Evolutionary conservation across 2,888 invertebrate species (phyloP).

Genomic region (Tiliacea aurago): DNA sequence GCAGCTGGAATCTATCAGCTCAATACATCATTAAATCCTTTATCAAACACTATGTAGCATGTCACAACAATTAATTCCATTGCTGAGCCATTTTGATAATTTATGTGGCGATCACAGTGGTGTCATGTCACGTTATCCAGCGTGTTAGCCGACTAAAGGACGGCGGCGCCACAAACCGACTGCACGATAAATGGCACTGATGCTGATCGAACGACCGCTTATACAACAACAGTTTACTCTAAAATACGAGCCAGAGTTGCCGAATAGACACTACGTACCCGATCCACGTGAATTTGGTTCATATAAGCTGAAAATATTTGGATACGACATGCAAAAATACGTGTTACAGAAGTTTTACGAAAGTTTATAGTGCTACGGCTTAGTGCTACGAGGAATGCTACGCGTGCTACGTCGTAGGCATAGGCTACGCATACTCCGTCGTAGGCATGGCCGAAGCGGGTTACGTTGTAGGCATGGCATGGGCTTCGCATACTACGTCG

Average conservation of each 20-base stretch:
- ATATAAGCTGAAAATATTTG: conserved; percentile 8
- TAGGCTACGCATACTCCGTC: not conserved
- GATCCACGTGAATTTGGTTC: conserved; percentile 5
- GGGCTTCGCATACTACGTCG: too few relatives aligned
- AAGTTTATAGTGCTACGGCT: not conserved
- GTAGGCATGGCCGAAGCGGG: too few relatives aligned
- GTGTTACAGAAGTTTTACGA: not conserved
- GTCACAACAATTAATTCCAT: conserved; percentile 23
- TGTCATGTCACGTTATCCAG: conserved; percentile 81
- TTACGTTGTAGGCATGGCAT: not conserved
- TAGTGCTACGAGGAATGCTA: conserved; percentile 2
- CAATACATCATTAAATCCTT: conserved; percentile 10
- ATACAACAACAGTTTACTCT: conserved; percentile 78
- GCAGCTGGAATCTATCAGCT: conserved; percentile 14
- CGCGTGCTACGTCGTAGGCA: conserved; percentile 16
- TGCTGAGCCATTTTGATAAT: conserved; percentile 55
- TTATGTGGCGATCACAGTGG: conserved; percentile 66
- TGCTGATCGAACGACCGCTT: conserved; percentile 74
- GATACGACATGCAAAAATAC: not conserved
- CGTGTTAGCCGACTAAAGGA: conserved; percentile 75
- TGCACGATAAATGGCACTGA: conserved; percentile 76
- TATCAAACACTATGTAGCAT: conserved; percentile 27
- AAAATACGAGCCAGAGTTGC: conserved; percentile 75
- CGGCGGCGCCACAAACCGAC: conserved; percentile 73
- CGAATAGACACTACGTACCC: conserved; percentile 53